A percentile compares a stretch with the other conserved stretches of the same genome.
phyloP scores from a whole-genome alignment of 2,888 invertebrate species.

The Noctua janthina region DNA sequence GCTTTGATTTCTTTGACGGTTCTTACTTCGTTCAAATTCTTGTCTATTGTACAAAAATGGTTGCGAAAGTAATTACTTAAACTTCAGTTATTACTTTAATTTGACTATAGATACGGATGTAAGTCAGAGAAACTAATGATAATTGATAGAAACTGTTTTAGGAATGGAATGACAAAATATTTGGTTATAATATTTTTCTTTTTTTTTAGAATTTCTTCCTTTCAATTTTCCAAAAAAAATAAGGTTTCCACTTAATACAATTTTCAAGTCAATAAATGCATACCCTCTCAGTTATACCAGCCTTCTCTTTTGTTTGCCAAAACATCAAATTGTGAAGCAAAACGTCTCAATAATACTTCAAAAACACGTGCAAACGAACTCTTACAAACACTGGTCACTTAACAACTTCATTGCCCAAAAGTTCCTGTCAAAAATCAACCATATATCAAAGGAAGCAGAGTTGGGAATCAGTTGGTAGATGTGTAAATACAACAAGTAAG shows the following conservation, averaged over 20 bases:
- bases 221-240: accelerated
- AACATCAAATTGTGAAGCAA: slow-evolving; percentile 8
- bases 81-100: too few species aligned
- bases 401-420: slow-evolving; percentile 28
- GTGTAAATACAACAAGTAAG: slow-evolving; percentile 18
- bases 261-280: not conserved
- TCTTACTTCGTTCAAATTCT: too few species aligned
- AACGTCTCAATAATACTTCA: slow-evolving; percentile 42
- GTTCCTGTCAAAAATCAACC: slow-evolving; percentile 6
- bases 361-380: slow-evolving; percentile 50
- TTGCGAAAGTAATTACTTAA: too few species aligned
- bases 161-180: too few species aligned
- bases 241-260: not conserved
- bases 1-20: too few species aligned
- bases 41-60: too few species aligned
- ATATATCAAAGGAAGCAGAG: not conserved
- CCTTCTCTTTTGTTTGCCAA: not conserved
- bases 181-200: too few species aligned
- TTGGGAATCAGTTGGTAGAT: slow-evolving; percentile 3
- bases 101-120: too few species aligned
- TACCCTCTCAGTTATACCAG: not conserved
- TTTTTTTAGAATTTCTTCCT: not conserved
- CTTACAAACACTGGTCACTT: slow-evolving; percentile 43
- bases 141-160: too few species aligned
- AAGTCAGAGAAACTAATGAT: too few species aligned